Percentiles rank a stretch among this genome's conserved stretches.
phyloP scores from a whole-genome alignment of 2,113 vertebrate genomes.

The Lepidothrix coronata region DNA sequence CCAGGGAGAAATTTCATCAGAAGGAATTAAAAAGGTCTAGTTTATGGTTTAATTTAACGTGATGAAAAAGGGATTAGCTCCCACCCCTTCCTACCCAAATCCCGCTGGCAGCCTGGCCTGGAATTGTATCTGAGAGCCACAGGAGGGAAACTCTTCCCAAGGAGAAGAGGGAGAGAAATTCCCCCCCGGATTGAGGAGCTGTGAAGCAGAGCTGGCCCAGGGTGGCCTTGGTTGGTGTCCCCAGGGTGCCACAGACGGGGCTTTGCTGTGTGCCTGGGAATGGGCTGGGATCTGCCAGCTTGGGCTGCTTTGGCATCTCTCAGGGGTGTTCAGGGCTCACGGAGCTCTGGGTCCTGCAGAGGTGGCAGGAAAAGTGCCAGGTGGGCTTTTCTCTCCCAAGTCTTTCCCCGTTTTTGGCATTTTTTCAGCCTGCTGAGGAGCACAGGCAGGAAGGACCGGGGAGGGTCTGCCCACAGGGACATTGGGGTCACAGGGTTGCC shows the following conservation, averaged over 20 bases:
- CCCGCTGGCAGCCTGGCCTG: neutral
- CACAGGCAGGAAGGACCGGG: no score
- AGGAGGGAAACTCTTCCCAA: neutral
- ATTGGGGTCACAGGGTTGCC: no score
- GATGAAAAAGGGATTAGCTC: slow-evolving; percentile 45
- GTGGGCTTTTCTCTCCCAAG: no score
- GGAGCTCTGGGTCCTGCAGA: no score
- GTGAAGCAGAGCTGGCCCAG: neutral
- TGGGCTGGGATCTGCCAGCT: no score
- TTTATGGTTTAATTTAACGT: slow-evolving; percentile 49
- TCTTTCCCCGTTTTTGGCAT: no score
- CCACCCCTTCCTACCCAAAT: neutral
- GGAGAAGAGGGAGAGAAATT: slow-evolving; percentile 5
- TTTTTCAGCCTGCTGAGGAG: no score
- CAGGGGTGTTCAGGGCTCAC: no score
- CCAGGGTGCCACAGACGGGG: neutral
- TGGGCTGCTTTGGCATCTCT: no score
- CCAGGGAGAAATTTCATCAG: slow-evolving; percentile 40
- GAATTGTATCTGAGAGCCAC: neutral
- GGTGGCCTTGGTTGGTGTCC: neutral
- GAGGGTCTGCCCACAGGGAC: no score
- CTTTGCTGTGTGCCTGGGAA: neutral
- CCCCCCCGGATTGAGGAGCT: neutral
- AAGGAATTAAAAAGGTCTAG: slow-evolving; percentile 27
- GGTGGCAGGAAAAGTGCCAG: no score